A percentile compares a stretch with the other conserved stretches of the same genome.
Conservation (phyloP, 2,113 vertebrate species). For the Geococcyx californianus region DNA sequence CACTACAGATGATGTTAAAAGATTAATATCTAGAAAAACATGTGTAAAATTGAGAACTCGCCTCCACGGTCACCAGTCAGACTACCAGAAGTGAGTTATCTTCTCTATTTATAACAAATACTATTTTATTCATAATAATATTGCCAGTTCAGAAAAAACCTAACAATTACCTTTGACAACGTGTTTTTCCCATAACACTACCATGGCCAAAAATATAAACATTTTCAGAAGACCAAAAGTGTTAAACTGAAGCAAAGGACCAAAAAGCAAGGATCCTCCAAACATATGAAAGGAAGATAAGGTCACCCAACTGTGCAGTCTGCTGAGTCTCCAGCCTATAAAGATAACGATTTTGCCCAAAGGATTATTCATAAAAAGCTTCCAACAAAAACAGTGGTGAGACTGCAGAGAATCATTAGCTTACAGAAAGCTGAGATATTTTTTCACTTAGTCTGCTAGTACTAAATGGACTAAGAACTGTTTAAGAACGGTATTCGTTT, state of each 20-base stretch:
- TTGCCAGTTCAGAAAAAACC: neutral
- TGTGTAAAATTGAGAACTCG: neutral
- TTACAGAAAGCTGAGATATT: neutral
- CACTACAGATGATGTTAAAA: neutral
- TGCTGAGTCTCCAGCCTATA: neutral
- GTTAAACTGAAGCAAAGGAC: neutral
- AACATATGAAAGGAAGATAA: neutral
- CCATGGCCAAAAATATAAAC: neutral
- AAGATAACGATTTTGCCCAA: constrained; percentile 14
- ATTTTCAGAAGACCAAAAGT: neutral
- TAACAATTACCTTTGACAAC: neutral
- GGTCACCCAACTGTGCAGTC: neutral
- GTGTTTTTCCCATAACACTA: neutral
- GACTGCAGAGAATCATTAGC: neutral
- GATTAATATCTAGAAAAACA: neutral
- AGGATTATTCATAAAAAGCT: neutral
- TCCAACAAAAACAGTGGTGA: constrained; percentile 25
- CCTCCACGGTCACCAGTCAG: neutral
- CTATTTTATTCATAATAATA: neutral
- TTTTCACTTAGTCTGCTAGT: neutral
- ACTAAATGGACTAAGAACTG: neutral
- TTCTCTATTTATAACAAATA: neutral
- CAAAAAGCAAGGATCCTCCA: neutral
- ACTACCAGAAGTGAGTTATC: neutral
- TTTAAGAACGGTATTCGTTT: neutral